These are phyloP conservation scores for Ophion costatus DNA, from an alignment of 2,888 invertebrate species.

Conservation along the genomic window DNA sequence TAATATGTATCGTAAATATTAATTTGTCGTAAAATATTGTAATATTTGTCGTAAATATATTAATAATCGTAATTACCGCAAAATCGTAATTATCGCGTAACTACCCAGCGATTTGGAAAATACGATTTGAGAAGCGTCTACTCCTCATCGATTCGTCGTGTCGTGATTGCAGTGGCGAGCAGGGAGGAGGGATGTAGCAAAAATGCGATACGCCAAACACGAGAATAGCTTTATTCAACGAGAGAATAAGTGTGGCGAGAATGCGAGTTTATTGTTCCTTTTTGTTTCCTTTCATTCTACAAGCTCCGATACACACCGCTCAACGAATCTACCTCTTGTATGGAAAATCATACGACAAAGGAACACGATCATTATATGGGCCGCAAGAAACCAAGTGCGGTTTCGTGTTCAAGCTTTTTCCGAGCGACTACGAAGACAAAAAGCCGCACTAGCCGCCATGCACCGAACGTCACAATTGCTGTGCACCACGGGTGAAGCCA, in stretches of 20 bases:
- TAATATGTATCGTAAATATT: too few species aligned
- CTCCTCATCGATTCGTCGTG: slow-evolving; percentile 26
- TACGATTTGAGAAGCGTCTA: too few species aligned
- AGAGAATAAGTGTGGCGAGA: not conserved
- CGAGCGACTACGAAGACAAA: not conserved
- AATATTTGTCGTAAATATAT: too few species aligned
- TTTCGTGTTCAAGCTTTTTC: not conserved
- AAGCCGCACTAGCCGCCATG: not conserved
- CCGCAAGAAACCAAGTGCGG: not conserved
- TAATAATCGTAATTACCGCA: too few species aligned
- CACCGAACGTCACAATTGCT: not conserved
- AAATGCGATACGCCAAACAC: slow-evolving; percentile 8
- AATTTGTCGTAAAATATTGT: too few species aligned
- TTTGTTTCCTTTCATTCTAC: not conserved
- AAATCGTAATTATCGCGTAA: too few species aligned
- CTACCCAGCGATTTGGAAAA: too few species aligned
- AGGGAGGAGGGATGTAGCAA: not conserved
- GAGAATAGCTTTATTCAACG: not conserved
- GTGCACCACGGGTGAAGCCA: not conserved
- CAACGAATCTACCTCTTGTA: not conserved
- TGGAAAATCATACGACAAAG: not conserved
- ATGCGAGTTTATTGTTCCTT: not conserved
- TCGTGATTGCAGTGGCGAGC: not conserved
- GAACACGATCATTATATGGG: not conserved
- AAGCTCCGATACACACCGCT: not conserved